Evolutionary conservation across 1,140 invertebrate genomes (phyloP).

Genomic region (Macrosteles quadrilineatus): DNA sequence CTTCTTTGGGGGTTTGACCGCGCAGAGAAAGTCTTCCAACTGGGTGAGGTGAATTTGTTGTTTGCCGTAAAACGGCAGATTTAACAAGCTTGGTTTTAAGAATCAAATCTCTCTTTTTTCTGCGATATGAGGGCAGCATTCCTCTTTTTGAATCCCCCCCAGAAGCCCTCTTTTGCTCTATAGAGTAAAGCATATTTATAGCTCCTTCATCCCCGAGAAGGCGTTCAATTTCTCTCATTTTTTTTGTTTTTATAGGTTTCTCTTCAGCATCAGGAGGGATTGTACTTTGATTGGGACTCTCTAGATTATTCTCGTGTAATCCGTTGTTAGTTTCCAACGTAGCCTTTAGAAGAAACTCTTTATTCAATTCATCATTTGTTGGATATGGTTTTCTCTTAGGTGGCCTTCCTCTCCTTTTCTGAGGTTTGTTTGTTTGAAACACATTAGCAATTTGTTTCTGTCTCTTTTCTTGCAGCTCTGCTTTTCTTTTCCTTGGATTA

Average conservation of each 20-base stretch:
- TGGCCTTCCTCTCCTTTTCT: slow-evolving; percentile 32
- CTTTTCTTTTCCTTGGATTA: slow-evolving; percentile 2
- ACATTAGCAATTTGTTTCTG: slow-evolving; percentile 8
- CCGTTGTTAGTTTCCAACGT: background rate
- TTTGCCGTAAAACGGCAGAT: slow-evolving; percentile 56
- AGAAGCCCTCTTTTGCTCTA: slow-evolving; percentile 55
- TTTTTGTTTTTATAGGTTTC: slow-evolving; percentile 31
- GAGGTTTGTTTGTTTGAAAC: background rate
- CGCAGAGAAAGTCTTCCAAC: slow-evolving; percentile 14
- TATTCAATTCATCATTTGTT: slow-evolving; percentile 55
- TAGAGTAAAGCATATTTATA: slow-evolving; percentile 78
- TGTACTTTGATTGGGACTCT: background rate
- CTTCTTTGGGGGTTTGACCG: slow-evolving; percentile 26
- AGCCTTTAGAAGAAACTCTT: slow-evolving; percentile 3
- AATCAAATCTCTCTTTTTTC: slow-evolving; percentile 45
- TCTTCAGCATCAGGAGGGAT: background rate
- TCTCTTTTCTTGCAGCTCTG: background rate
- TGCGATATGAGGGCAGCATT: slow-evolving; percentile 44
- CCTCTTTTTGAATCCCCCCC: slow-evolving; percentile 38
- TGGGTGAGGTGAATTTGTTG: slow-evolving; percentile 34
- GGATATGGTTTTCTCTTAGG: slow-evolving; percentile 39
- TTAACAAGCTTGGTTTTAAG: slow-evolving; percentile 55
- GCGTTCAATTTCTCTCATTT: slow-evolving; percentile 68
- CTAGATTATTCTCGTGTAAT: background rate
- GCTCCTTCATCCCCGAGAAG: slow-evolving; percentile 82